Evolutionary conservation across 30 jellyfish, hydroid and myxozoan genomes (phyloP), one percentile per base, ranked within the genome.

Genomic region (Aurelia sp.): DNA sequence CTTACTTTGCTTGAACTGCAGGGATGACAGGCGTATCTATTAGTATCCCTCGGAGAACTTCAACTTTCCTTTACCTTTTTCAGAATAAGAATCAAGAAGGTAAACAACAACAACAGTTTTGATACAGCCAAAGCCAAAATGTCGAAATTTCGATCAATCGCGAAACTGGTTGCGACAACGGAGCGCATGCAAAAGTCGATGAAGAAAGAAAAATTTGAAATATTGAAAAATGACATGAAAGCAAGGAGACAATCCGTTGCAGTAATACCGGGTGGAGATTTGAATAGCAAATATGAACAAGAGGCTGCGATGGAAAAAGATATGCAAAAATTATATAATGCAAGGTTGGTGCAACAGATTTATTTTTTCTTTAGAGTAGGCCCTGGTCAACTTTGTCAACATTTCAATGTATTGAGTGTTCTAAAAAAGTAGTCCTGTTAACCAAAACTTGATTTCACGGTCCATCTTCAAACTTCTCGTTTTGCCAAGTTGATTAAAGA

Each of bases 271-370:
- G 67, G 50, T 7, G 30, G 79, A 12, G 88, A 67, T 19, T 69
- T 84, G 19, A 84, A 84, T 87, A 84, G 93, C 67, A 72, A 84
- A 48, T 84, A 84, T 73, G 93, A 84, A 63, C 74, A 72, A 73
- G 93, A 84, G 8, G 82, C 68, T 18, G 67, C 48, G 41, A 0
- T 84, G 74, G 93, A 84, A 73, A 40, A 22, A 4, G 76, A 72
- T 8, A 64, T 84, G 88, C 62, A 84, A 50, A 22, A 8, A 17
- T 13, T 84, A 59, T 84, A 72, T 52, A 84, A 84, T 72, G 88
- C 88, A 61, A 84, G 93, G 93, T 73, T 52, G 5, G 51, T n/a
- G 19, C 9, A 53, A 13, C 22, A 16, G 15, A 40, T 13, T 17
- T 7, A 31, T n/a, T 31, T 12, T 31, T 70, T 12, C 18, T 13